A percentile compares a stretch with the other conserved stretches of the same genome.
phyloP scores from a whole-genome alignment of 92 coral and sea anemone genomes.

The Bergia puertoricense region DNA sequence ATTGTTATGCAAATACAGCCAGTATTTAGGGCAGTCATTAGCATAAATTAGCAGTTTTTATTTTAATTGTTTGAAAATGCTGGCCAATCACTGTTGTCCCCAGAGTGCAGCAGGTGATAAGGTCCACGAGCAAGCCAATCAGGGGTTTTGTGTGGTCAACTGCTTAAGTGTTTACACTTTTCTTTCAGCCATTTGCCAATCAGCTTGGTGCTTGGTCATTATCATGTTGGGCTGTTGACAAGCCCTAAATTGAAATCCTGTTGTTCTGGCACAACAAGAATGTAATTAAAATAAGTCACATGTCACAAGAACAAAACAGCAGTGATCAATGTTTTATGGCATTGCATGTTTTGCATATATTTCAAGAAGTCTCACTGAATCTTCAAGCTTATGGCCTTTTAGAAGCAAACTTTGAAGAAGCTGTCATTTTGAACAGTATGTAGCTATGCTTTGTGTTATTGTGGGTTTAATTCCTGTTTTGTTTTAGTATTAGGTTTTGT shows the following conservation, averaged over 20 bases:
- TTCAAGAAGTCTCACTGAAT: conserved; percentile 74
- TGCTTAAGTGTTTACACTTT: conserved; percentile 58
- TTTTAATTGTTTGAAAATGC: conserved; percentile 53
- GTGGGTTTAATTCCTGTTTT: conserved; percentile 32
- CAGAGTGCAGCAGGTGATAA: conserved; percentile 83
- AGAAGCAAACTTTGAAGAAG: conserved; percentile 41
- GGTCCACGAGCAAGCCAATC: conserved; percentile 61
- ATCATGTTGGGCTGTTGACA: conserved; percentile 86
- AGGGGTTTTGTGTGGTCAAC: conserved; percentile 43
- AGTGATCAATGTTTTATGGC: conserved; percentile 96
- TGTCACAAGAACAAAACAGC: conserved; percentile 83
- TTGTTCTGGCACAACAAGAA: conserved; percentile 85
- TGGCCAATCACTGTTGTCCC: conserved; percentile 63
- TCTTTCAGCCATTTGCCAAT: conserved; percentile 73
- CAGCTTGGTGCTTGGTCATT: conserved; percentile 64
- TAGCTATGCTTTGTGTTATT: conserved; percentile 40
- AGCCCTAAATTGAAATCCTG: conserved; percentile 80
- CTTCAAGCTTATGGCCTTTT: conserved; percentile 74
- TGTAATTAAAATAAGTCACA: conserved; percentile 94
- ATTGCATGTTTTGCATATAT: conserved; percentile 96
- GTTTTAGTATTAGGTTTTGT: conserved; percentile 28
- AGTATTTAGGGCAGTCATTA: conserved; percentile 74
- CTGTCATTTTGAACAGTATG: conserved; percentile 62
- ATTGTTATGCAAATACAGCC: conserved; percentile 79
- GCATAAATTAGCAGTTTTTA: conserved; percentile 67